Percentiles rank a stretch among this genome's conserved stretches.
phyloP scores from a whole-genome alignment of 2,113 vertebrate species.

The Dasyurus viverrinus region DNA sequence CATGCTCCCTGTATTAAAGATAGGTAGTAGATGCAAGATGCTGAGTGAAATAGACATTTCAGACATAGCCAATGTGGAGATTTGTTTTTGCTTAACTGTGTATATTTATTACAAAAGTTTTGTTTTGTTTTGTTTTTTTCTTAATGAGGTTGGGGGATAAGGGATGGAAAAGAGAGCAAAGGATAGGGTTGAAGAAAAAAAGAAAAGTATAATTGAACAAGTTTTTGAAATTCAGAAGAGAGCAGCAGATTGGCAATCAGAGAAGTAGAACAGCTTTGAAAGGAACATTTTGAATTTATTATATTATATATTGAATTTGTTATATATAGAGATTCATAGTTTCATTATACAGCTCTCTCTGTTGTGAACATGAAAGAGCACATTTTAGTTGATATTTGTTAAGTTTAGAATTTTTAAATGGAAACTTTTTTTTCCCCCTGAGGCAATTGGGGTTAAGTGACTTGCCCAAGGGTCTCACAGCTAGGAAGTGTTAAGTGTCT shows the following conservation, averaged over 20 bases:
- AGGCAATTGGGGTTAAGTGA: too few species aligned
- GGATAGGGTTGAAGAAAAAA: background rate
- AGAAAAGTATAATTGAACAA: background rate
- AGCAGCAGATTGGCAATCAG: background rate
- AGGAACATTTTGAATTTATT: background rate
- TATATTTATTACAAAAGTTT: background rate
- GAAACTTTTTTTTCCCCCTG: background rate
- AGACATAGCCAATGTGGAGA: background rate
- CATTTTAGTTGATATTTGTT: background rate
- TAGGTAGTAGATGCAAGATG: background rate
- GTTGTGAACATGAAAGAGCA: background rate
- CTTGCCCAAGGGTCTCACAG: too few species aligned
- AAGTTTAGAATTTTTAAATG: background rate
- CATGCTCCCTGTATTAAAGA: background rate
- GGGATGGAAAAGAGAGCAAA: background rate
- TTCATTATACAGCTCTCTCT: background rate
- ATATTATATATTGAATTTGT: background rate
- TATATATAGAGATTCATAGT: background rate
- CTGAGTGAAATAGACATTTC: background rate
- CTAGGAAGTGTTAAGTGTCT: too few species aligned
- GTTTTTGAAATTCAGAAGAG: background rate
- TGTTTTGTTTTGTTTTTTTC: background rate
- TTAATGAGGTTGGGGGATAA: background rate
- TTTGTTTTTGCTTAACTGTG: background rate
- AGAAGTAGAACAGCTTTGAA: background rate